Base-by-base conservation (phyloP, 2,888 invertebrate species). In the Cantharis rustica region DNA sequence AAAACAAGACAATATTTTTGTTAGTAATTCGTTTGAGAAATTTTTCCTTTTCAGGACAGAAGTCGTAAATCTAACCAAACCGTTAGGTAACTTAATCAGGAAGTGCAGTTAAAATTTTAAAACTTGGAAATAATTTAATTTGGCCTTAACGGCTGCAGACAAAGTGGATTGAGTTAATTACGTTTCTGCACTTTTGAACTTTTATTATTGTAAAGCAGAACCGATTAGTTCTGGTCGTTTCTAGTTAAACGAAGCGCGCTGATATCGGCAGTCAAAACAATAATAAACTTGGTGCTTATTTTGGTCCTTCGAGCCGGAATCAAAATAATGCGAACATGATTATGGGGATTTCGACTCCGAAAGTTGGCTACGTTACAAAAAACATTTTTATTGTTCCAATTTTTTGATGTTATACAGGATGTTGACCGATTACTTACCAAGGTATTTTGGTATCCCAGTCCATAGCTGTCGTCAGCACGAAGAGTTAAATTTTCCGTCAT, bases 401-500 rank as follows among this genome's bases (percentile, higher is more conserved):
- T 47, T 47, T 47, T n/a, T 47, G 7, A 4, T 3, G 31, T 31
- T 13, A 13, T 31, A 31, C 31, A 11, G 31, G 13, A 31, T 31
- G 31, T 31, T 13, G 31, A n/a, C 1, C 47, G 31, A 31, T 31
- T 72, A 86, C 88, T 88, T 81, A 88, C 88, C 85, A 88, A 83
- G 73, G 88, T 88, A 83, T 88, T 88, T 81, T 88, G 88, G 81
- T 87, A 88, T 71, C 94, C 94, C 84, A 94, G 88, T 76, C 93
- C 93, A 76, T 91, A 89, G 82, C 91, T 92, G 83, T 93, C 91
- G 83, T 91, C 91, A 73, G 82, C 79, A 68, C 80, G 69, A 81
- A 68, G 82, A 79, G 61, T 11, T 17, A 77, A 23, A 61, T 61
- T 69, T n/a, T 16, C 47, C 75, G 75, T 75, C 27, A 31, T 68